A percentile compares a stretch with the other conserved stretches of the same genome.
phyloP scores from a whole-genome alignment of 2,888 invertebrate genomes.

The Himalopsyche tibetana region DNA sequence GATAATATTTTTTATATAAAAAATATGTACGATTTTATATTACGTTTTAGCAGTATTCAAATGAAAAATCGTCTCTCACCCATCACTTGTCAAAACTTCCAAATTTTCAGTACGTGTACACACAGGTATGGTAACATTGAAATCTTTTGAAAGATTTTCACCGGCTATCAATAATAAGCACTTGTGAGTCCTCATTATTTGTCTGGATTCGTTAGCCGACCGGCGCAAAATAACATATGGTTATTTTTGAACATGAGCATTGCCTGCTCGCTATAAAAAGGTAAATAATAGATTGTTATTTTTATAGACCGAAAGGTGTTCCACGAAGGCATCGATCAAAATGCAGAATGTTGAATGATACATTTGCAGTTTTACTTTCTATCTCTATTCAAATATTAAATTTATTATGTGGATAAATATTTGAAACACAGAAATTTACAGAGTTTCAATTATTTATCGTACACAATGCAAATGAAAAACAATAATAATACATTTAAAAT shows the following conservation, averaged over 20 bases:
- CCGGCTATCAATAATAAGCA: constrained; percentile 59
- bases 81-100: constrained; percentile 61
- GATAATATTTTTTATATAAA: constrained; percentile 39
- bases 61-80: constrained; percentile 57
- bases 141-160: constrained; percentile 56
- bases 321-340: background rate
- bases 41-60: constrained; percentile 31
- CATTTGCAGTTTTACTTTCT: background rate
- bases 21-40: constrained; percentile 5
- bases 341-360: too few relatives aligned
- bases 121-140: constrained; percentile 58
- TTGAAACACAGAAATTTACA: too few relatives aligned
- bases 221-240: constrained; percentile 42
- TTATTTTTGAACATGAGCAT: constrained; percentile 38
- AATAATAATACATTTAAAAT: background rate
- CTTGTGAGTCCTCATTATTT: constrained; percentile 60
- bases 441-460: too few relatives aligned
- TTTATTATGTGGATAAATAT: too few relatives aligned
- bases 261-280: constrained; percentile 37
- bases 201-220: constrained; percentile 29
- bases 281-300: constrained; percentile 41
- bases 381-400: too few relatives aligned
- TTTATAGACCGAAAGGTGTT: constrained; percentile 41
- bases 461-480: too few relatives aligned
- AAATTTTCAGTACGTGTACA: constrained; percentile 58